These are phyloP conservation scores for Zalophus californianus DNA, from an alignment of 2,797 vertebrate species.

Conservation along the genomic window DNA sequence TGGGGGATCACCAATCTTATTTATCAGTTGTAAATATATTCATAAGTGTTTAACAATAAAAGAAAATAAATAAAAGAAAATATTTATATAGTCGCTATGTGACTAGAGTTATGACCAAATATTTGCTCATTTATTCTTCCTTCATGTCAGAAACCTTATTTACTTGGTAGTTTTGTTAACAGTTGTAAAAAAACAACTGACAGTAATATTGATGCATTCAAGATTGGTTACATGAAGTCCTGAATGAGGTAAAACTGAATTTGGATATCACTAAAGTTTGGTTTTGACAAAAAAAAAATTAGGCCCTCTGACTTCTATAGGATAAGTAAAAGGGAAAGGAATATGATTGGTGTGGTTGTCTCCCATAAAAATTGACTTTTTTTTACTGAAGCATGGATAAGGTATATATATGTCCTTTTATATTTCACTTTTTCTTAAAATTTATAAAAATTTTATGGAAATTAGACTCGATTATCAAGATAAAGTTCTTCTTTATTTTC, in stretches of 20 bases:
- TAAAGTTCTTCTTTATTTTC: slow-evolving; percentile 84
- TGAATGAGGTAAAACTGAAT: slow-evolving; percentile 24
- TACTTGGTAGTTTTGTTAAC: slow-evolving; percentile 42
- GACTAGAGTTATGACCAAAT: not conserved
- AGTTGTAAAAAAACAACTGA: slow-evolving; percentile 28
- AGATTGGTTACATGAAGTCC: slow-evolving; percentile 12
- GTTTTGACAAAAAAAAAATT: slow-evolving; percentile 23
- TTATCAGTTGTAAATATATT: slow-evolving; percentile 27
- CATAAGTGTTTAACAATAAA: slow-evolving; percentile 47
- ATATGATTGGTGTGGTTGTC: not conserved
- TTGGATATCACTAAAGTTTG: not conserved
- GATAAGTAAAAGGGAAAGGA: not conserved
- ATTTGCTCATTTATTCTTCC: not conserved
- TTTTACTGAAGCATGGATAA: not conserved
- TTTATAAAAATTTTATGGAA: slow-evolving; percentile 43
- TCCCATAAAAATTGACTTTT: slow-evolving; percentile 30
- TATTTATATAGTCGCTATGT: not conserved
- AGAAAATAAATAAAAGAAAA: slow-evolving; percentile 63
- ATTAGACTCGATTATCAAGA: slow-evolving; percentile 76
- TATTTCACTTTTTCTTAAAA: slow-evolving; percentile 53
- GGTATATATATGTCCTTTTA: slow-evolving; percentile 1
- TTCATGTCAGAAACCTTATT: not conserved
- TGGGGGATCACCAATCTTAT: not conserved
- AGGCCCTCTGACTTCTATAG: slow-evolving; percentile 21
- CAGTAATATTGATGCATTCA: not conserved